phyloP scores from a whole-genome alignment of 2,888 invertebrate genomes.

The Candidula unifasciata region DNA sequence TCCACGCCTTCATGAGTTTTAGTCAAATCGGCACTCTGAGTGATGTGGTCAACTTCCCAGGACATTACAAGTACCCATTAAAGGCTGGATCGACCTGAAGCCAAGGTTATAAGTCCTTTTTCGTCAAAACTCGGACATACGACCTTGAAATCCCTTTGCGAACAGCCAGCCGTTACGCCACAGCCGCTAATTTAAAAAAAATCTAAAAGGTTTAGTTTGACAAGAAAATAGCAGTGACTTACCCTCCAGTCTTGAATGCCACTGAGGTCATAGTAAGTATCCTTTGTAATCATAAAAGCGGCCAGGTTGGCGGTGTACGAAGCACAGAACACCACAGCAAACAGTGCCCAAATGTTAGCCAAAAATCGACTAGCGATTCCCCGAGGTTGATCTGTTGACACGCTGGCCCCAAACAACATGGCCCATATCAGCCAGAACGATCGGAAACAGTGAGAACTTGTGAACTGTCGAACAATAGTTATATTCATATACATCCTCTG shows the following conservation, averaged over 20 bases:
- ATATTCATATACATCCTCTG: not conserved
- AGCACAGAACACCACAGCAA: slow-evolving; percentile 98
- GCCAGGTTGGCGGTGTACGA: slow-evolving; percentile 99
- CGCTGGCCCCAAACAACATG: slow-evolving; percentile 97
- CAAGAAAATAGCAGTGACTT: slow-evolving; percentile 58
- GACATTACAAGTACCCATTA: too few relatives aligned
- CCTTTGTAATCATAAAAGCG: slow-evolving; percentile 99
- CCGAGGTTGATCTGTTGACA: slow-evolving; percentile 96
- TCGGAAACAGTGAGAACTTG: slow-evolving; percentile 85
- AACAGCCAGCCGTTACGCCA: too few relatives aligned
- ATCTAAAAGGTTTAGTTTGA: too few relatives aligned
- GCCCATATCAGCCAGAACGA: slow-evolving; percentile 99
- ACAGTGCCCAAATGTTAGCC: slow-evolving; percentile 80
- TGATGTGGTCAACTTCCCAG: too few relatives aligned
- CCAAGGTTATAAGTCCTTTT: too few relatives aligned
- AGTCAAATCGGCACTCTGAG: too few relatives aligned
- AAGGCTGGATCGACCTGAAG: too few relatives aligned
- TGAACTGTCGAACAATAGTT: slow-evolving; percentile 67
- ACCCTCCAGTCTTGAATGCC: slow-evolving; percentile 88
- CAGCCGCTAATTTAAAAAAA: too few relatives aligned
- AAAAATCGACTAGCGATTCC: slow-evolving; percentile 90
- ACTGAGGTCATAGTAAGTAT: slow-evolving; percentile 93
- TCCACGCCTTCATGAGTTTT: too few relatives aligned
- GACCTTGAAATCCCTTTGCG: too few relatives aligned
- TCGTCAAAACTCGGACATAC: too few relatives aligned